These are phyloP conservation scores for Trachurus trachurus DNA, from an alignment of 2,797 vertebrate genomes.

Conservation along the genomic window DNA sequence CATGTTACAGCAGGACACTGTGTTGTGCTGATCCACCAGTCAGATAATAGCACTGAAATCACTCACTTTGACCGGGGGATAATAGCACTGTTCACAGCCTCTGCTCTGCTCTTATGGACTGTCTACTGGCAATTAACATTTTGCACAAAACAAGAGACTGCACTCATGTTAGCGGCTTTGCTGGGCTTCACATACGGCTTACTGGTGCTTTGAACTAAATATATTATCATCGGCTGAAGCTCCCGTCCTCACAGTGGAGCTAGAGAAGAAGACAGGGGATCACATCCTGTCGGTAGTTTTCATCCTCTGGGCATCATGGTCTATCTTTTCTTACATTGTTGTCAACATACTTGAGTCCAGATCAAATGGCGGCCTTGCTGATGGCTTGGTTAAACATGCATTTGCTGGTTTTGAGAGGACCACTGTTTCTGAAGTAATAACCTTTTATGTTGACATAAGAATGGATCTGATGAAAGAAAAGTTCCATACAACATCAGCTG, in stretches of 20 bases:
- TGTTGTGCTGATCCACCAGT: conserved; percentile 48
- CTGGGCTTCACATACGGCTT: not conserved
- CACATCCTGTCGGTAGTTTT: not conserved
- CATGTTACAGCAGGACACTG: conserved; percentile 65
- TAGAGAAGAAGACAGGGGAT: not conserved
- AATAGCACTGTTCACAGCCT: conserved; percentile 36
- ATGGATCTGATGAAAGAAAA: not conserved
- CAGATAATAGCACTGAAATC: conserved; percentile 62
- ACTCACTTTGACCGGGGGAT: conserved; percentile 60
- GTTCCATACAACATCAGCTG: not conserved
- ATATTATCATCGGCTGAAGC: not conserved
- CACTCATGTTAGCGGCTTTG: not conserved
- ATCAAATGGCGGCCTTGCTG: not conserved
- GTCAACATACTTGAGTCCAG: conserved; percentile 3
- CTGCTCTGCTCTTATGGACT: conserved; percentile 37
- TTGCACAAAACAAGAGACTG: not conserved
- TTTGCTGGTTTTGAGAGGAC: not conserved
- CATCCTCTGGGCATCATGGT: not conserved
- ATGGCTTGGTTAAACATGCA: not conserved
- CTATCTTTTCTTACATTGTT: not conserved
- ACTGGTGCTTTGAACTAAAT: not conserved
- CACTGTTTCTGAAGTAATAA: not conserved
- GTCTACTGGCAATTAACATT: conserved; percentile 36
- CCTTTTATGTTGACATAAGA: not conserved
- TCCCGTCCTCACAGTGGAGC: not conserved